These are phyloP conservation scores for Sphenodon punctatus DNA, from an alignment of 2,797 vertebrate species.

Conservation along the genomic window DNA sequence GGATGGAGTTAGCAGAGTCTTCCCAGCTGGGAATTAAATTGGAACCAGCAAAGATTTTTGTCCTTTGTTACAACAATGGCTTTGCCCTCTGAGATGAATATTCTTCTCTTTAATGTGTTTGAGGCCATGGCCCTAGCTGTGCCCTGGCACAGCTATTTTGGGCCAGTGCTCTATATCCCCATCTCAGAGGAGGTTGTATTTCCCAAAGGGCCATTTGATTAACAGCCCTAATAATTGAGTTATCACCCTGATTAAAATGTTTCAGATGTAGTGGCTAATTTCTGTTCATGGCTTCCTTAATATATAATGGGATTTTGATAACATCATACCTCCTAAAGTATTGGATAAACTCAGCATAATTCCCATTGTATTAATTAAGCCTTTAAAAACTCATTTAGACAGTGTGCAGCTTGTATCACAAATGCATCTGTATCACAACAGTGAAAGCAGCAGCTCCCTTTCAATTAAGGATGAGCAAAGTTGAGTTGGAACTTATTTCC, in stretches of 20 bases:
- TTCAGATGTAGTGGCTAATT: slow-evolving; percentile 57
- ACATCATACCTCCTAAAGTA: slow-evolving; percentile 24
- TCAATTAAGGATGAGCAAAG: too few relatives aligned
- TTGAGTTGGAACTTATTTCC: not conserved
- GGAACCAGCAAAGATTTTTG: not conserved
- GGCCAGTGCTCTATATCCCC: not conserved
- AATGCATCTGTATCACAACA: not conserved
- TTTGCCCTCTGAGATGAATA: not conserved
- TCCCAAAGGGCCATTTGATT: slow-evolving; percentile 37
- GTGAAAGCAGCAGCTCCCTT: not conserved
- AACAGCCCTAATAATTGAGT: slow-evolving; percentile 56
- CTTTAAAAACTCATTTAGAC: slow-evolving; percentile 12
- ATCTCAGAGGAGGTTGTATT: accelerated
- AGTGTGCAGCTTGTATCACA: accelerated
- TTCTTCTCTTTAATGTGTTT: accelerated
- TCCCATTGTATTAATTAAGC: slow-evolving; percentile 50
- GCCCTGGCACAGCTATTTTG: not conserved
- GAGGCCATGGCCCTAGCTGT: accelerated
- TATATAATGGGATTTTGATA: slow-evolving; percentile 50
- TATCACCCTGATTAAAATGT: slow-evolving; percentile 14
- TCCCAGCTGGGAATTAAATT: accelerated
- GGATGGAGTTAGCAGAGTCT: not conserved
- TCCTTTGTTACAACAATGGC: not conserved
- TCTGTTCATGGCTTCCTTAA: slow-evolving; percentile 43
- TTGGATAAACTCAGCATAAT: slow-evolving; percentile 43